phyloP scores from a whole-genome alignment of 2,113 vertebrate species.

The Pagrus major region DNA sequence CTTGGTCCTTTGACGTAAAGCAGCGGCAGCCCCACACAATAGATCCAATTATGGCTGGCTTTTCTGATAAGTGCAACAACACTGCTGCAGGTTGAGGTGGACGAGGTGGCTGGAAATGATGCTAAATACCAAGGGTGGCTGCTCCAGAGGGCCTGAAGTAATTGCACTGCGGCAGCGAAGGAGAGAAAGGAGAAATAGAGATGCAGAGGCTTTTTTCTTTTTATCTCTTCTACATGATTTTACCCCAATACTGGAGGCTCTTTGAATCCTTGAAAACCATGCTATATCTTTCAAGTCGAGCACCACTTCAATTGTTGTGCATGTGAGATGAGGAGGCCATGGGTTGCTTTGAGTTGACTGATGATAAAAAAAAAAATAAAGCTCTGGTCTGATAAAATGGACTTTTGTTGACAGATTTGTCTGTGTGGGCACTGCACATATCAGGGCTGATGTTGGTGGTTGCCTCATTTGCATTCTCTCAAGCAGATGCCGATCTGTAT shows the following conservation, averaged over 20 bases:
- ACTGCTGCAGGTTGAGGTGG: conserved; percentile 49
- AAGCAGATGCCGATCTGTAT: conserved; percentile 29
- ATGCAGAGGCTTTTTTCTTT: conserved; percentile 30
- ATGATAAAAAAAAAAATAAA: conserved; percentile 39
- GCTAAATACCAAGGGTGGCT: conserved; percentile 67
- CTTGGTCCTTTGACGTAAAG: conserved; percentile 33
- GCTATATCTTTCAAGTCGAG: conserved; percentile 42
- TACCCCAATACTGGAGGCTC: not conserved
- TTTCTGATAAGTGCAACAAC: conserved; percentile 50
- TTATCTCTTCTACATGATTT: conserved; percentile 14
- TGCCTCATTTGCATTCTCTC: conserved; percentile 60
- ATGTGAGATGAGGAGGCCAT: conserved; percentile 26
- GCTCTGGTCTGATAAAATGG: conserved; percentile 8
- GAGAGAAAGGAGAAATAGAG: conserved; percentile 17
- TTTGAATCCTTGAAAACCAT: conserved; percentile 33
- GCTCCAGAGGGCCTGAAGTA: conserved; percentile 55
- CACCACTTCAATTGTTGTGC: conserved; percentile 22
- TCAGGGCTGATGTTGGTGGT: not conserved
- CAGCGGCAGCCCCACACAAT: conserved; percentile 34
- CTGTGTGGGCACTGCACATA: not conserved
- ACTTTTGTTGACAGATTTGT: conserved; percentile 17
- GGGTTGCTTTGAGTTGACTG: conserved; percentile 25
- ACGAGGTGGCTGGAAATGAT: conserved; percentile 49
- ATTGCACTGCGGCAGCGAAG: conserved; percentile 67
- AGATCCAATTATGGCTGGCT: conserved; percentile 60